A percentile compares a stretch with the other conserved stretches of the same genome.
phyloP scores from a whole-genome alignment of 2,113 vertebrate species.

The Rhodinocichla rosea region DNA sequence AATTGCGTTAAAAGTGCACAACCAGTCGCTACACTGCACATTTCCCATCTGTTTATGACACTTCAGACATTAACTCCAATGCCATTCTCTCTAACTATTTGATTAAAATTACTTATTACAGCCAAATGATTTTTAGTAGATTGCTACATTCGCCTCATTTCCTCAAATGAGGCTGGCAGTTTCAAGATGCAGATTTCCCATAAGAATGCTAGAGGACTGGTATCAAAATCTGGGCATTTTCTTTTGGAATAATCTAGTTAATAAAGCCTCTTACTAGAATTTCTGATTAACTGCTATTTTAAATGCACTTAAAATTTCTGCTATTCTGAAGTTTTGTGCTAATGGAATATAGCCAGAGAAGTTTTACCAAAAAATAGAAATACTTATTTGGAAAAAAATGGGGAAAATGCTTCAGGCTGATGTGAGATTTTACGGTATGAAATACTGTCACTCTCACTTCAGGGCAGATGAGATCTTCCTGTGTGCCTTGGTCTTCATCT shows the following conservation, averaged over 20 bases:
- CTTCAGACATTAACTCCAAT: constrained; percentile 14
- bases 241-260: neutral
- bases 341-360: neutral
- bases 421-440: neutral
- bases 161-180: constrained; percentile 13
- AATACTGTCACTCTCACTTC: neutral
- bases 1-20: neutral
- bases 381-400: neutral
- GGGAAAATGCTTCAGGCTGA: neutral
- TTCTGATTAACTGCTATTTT: neutral
- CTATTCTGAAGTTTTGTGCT: neutral
- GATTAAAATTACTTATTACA: constrained; percentile 56
- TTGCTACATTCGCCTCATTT: constrained; percentile 35
- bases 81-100: constrained; percentile 38
- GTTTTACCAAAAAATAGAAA: neutral
- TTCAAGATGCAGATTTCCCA: constrained; percentile 14
- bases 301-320: neutral
- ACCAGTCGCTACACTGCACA: neutral
- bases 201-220: neutral
- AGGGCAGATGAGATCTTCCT: neutral
- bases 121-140: constrained; percentile 48
- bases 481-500: neutral
- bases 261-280: neutral
- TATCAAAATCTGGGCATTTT: neutral
- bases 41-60: constrained; percentile 19